A percentile compares a stretch with the other conserved stretches of the same genome.
These are phyloP conservation scores for Lutra lutra DNA, from an alignment of 2,797 vertebrate genomes.

Conservation along the genomic window DNA sequence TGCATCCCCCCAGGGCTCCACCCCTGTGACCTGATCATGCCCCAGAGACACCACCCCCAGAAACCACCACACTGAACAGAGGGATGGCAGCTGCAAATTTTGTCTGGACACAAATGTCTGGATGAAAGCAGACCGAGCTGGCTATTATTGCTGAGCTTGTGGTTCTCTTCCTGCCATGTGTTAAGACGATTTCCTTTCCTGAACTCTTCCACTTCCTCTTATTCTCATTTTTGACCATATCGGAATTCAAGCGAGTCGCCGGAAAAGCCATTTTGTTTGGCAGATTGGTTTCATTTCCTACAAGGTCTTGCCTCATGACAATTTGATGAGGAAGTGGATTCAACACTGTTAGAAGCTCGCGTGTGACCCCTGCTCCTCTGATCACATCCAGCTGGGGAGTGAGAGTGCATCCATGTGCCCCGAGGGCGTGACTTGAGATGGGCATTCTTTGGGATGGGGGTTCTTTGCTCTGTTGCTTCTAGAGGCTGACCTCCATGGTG, in stretches of 20 bases:
- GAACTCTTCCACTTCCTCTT: background rate
- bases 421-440: background rate
- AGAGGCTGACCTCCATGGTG: rapidly evolving
- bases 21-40: background rate
- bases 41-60: background rate
- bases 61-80: background rate
- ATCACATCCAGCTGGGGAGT: background rate
- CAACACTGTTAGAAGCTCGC: background rate
- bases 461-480: background rate
- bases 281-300: background rate
- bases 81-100: background rate
- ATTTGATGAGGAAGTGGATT: background rate
- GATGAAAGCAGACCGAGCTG: background rate
- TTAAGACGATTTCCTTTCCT: background rate
- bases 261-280: background rate
- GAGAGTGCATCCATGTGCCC: rapidly evolving
- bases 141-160: background rate
- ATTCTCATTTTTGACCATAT: background rate
- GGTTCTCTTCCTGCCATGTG: background rate
- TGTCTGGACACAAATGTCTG: background rate
- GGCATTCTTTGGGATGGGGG: background rate
- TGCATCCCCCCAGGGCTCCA: background rate
- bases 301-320: background rate
- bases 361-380: background rate
- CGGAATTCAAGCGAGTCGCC: background rate